These are phyloP conservation scores for Yponomeuta plumbellus DNA, from an alignment of 2,888 invertebrate species.

Conservation along the genomic window DNA sequence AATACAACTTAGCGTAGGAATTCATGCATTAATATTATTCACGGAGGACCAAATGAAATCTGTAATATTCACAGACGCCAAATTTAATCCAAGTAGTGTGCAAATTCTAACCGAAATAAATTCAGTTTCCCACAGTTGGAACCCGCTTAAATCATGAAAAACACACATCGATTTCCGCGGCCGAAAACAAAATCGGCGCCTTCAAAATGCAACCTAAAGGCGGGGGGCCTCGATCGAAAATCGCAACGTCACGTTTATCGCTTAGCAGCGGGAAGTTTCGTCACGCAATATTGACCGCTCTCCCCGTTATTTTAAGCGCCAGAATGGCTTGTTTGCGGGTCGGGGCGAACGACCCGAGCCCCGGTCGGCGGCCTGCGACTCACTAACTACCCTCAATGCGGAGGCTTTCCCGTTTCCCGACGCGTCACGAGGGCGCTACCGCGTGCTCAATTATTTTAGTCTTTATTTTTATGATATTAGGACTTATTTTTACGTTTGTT, in stretches of 20 bases:
- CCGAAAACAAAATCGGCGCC: neutral
- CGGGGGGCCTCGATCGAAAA: neutral
- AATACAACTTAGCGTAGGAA: neutral
- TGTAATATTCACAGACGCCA: neutral
- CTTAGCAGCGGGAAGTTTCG: neutral
- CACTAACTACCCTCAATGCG: conserved; percentile 51
- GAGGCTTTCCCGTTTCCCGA: conserved; percentile 38
- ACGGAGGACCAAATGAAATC: neutral
- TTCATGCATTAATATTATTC: neutral
- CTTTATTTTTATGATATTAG: neutral
- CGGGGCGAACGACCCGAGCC: conserved; percentile 40
- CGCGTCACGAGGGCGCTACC: conserved; percentile 10
- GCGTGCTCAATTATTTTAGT: neutral
- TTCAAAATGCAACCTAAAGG: conserved; percentile 8
- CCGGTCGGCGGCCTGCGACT: conserved; percentile 53
- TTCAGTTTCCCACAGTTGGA: neutral
- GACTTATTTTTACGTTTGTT: neutral
- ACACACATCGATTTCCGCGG: conserved; percentile 5
- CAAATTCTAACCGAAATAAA: neutral
- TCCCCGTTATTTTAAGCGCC: neutral
- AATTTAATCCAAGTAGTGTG: neutral
- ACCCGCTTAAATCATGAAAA: neutral
- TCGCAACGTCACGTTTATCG: conserved; percentile 3
- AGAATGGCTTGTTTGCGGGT: conserved; percentile 3
- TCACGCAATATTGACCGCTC: neutral